A percentile compares a stretch with the other conserved stretches of the same genome.
phyloP scores from a whole-genome alignment of 2,888 invertebrate species.

The Itoplectis maculator region DNA sequence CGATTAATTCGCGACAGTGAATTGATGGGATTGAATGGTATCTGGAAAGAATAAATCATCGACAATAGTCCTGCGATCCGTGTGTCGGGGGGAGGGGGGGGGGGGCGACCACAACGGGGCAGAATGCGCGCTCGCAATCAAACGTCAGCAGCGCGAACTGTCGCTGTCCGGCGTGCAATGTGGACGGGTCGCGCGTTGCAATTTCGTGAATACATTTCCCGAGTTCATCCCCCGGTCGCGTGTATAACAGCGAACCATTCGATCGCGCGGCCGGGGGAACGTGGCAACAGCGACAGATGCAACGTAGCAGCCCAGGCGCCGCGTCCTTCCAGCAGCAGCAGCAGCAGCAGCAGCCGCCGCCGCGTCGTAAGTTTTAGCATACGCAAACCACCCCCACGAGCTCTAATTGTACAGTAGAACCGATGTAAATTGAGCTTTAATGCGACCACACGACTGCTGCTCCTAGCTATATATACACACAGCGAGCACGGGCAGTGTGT shows the following conservation, averaged over 20 bases:
- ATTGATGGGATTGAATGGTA: not conserved
- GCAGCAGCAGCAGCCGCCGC: not conserved
- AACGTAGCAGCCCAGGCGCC: not conserved
- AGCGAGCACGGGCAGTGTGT: conserved; percentile 30
- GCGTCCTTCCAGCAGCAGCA: conserved; percentile 1
- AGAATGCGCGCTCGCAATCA: conserved; percentile 5
- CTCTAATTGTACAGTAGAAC: conserved; percentile 59
- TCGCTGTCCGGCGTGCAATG: not conserved
- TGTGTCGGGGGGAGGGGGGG: not conserved
- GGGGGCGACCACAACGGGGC: not conserved
- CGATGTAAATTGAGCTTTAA: conserved; percentile 67
- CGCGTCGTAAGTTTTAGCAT: conserved; percentile 53
- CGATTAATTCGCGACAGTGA: conserved; percentile 6
- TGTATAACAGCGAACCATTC: not conserved
- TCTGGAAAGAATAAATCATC: conserved; percentile 11
- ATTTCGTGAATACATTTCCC: conserved; percentile 1
- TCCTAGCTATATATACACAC: not conserved
- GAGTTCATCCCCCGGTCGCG: conserved; percentile 3
- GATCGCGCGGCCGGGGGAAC: not conserved
- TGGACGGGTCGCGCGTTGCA: not conserved
- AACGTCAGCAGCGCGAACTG: not conserved
- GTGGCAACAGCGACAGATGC: conserved; percentile 10
- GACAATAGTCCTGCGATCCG: not conserved
- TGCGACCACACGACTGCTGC: conserved; percentile 53
- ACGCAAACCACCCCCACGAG: conserved; percentile 42